Evolutionary conservation across 2,797 vertebrate species (phyloP), one percentile per base, ranked within the genome.

Genomic region (Spea hammondii): DNA sequence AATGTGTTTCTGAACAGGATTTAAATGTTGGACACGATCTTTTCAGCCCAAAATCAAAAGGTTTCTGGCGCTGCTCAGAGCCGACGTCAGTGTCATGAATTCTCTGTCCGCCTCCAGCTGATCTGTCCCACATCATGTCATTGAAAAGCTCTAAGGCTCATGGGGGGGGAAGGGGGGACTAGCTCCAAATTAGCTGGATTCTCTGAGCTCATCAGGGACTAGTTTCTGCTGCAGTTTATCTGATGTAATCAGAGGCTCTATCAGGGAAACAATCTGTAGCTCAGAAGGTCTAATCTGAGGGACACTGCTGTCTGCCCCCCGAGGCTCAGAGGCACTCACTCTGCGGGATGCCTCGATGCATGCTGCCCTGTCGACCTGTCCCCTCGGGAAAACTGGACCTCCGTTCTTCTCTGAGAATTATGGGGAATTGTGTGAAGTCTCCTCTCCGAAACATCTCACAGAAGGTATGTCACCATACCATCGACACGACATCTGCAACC

Each of bases 351-450:
- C 86, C 77, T 89, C 83, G 84, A 83, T 85, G 84, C 83, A 86
- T n/a, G 4, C 87, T 89, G 84, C 86, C 89, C 87, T 90, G 85
- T 87, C 85, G 74, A 83, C 87, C 86, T 79, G 73, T 85, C 84
- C 86, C 86, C 84, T 82, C 83, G 86, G 87, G 92, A 90, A 88
- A 88, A 86, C 82, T 66, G 48, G 84, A 87, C 88, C 86, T 85
- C 84, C 69, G 84, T 86, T 86, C 85, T 84, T 84, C 71, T 87
- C 87, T 84, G 79, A 85, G 86, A 90, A 91, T 88, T 85, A 99
- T 99, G 97, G 97, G 97, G 87, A 99, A 98, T 93, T 98, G 95
- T 91, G 94, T 99, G 91, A 98, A 98, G 93, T 96, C 96, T 86
- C 93, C 95, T 85, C 93, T 98, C 87, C 96, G 94, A 94, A 93